These are phyloP conservation scores for Coecobrya sp. DNA, from an alignment of 2,888 invertebrate genomes.

Conservation along the genomic window DNA sequence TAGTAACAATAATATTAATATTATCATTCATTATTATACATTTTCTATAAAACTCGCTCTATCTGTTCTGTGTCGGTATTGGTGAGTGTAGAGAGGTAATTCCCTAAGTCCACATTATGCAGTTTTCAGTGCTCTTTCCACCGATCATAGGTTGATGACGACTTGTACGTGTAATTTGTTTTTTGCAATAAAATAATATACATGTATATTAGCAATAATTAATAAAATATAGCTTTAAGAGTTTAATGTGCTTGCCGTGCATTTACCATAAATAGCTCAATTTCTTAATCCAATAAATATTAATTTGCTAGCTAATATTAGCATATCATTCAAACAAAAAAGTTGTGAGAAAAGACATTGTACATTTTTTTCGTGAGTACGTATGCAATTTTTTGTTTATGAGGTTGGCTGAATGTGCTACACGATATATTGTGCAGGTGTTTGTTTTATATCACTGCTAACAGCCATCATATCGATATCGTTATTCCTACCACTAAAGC, in stretches of 20 bases:
- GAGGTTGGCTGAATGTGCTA: conserved; percentile 9
- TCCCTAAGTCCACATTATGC: conserved; percentile 7
- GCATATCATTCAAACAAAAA: not conserved
- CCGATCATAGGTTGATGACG: conserved; percentile 50
- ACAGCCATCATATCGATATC: conserved; percentile 20
- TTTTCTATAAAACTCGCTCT: conserved; percentile 35
- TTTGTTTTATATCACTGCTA: conserved; percentile 14
- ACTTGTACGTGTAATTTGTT: conserved; percentile 11
- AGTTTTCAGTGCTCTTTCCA: conserved; percentile 47
- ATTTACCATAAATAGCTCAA: not conserved
- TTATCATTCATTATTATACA: conserved; percentile 9
- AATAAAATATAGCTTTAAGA: conserved; percentile 16
- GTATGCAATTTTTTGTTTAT: conserved; percentile 28
- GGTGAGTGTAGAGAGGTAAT: not conserved
- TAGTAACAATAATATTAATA: conserved; percentile 4
- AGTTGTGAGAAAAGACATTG: conserved; percentile 48
- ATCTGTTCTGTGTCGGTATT: conserved; percentile 56
- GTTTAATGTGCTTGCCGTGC: not conserved
- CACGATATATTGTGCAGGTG: conserved; percentile 40
- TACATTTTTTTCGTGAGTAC: conserved; percentile 11
- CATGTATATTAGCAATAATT: conserved; percentile 25
- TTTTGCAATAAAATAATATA: not conserved
- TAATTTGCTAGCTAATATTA: conserved; percentile 25
- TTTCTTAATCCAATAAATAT: conserved; percentile 42
- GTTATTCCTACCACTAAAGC: conserved; percentile 2